A percentile compares a stretch with the other conserved stretches of the same genome.
These are phyloP conservation scores for Drosophila lowei DNA, from an alignment of 1,140 invertebrate species.

Conservation along the genomic window DNA sequence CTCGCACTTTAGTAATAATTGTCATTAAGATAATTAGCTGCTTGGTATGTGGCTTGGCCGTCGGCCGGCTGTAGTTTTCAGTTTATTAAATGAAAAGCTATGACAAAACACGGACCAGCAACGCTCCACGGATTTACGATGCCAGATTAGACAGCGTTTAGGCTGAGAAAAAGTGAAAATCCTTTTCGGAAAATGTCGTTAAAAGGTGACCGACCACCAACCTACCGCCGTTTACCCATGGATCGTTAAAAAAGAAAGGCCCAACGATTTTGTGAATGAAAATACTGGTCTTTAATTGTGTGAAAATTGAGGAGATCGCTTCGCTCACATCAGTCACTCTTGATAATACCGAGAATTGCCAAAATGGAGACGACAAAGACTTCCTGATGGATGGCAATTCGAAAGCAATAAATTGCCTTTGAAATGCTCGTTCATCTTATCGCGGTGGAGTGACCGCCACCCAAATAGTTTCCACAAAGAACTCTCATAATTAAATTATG, in stretches of 20 bases:
- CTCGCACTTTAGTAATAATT: conserved; percentile 71
- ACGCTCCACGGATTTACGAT: conserved; percentile 50
- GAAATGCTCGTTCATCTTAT: conserved; percentile 65
- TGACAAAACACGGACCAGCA: conserved; percentile 51
- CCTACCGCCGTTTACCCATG: conserved; percentile 4
- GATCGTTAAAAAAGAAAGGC: conserved; percentile 48
- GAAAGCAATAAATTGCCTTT: conserved; percentile 57
- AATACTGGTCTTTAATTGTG: conserved; percentile 62
- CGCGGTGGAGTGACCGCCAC: conserved; percentile 54
- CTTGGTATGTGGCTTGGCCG: conserved; percentile 59
- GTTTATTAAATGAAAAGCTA: conserved; percentile 81
- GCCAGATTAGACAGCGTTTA: conserved; percentile 55
- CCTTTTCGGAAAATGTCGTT: conserved; percentile 43
- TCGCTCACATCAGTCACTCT: conserved; percentile 5
- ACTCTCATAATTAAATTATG: conserved; percentile 80
- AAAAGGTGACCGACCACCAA: conserved; percentile 25
- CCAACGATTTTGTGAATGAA: conserved; percentile 60
- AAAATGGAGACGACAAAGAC: conserved; percentile 15
- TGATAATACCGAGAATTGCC: conserved; percentile 35
- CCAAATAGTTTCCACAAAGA: conserved; percentile 74
- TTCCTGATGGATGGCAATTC: conserved; percentile 67
- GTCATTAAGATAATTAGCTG: conserved; percentile 78
- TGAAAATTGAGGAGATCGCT: conserved; percentile 46
- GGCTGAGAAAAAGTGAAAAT: conserved; percentile 62
- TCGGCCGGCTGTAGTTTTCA: conserved; percentile 49